phyloP scores from a whole-genome alignment of 2,113 vertebrate genomes.

The Uropsilus gracilis region DNA sequence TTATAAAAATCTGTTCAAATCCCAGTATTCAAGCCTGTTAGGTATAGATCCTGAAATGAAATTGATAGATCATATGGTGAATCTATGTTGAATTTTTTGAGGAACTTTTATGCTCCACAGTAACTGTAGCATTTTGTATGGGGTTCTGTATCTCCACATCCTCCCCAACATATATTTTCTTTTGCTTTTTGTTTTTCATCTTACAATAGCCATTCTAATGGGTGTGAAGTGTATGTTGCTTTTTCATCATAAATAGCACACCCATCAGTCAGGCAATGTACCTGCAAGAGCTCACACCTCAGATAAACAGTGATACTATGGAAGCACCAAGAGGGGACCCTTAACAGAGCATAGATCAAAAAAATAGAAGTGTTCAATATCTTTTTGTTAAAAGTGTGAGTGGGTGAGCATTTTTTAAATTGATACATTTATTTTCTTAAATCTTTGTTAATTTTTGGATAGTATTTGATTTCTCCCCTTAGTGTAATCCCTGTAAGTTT shows the following conservation, averaged over 20 bases:
- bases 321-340: not conserved
- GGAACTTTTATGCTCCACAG: not conserved
- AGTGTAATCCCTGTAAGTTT: too few species aligned
- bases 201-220: not conserved
- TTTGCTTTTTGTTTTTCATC: not conserved
- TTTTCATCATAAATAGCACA: not conserved
- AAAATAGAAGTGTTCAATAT: not conserved
- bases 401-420: not conserved
- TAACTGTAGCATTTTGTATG: not conserved
- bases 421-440: too few species aligned
- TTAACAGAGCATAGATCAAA: not conserved
- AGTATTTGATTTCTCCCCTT: too few species aligned
- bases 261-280: not conserved
- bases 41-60: not conserved
- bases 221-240: not conserved
- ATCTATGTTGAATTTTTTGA: not conserved
- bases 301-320: not conserved
- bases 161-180: not conserved
- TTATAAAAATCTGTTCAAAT: not conserved
- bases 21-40: not conserved
- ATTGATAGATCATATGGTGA: not conserved
- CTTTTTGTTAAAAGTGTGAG: not conserved
- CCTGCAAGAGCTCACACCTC: not conserved
- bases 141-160: not conserved
- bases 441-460: too few species aligned